phyloP scores from a whole-genome alignment of 2,113 vertebrate species.

The Coptodon rendalli region DNA sequence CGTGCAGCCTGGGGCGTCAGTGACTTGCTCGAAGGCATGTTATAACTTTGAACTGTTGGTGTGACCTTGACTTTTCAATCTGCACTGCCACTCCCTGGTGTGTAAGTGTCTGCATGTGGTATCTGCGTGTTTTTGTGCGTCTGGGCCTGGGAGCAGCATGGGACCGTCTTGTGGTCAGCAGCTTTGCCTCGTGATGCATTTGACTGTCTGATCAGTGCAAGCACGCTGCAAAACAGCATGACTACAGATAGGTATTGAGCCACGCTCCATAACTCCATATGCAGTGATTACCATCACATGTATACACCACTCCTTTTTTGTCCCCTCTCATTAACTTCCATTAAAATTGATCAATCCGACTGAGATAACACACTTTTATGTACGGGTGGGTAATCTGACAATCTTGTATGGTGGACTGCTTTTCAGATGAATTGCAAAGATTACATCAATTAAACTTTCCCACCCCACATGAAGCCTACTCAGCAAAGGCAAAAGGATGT shows the following conservation, averaged over 20 bases:
- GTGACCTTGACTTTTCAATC: not conserved
- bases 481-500: not conserved
- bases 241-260: not conserved
- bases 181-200: slow-evolving; percentile 7
- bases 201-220: not conserved
- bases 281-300: not conserved
- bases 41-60: not conserved
- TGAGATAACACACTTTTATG: not conserved
- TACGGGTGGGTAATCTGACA: not conserved
- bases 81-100: not conserved
- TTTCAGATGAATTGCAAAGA: not conserved
- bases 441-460: not conserved
- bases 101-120: not conserved
- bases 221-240: not conserved
- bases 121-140: not conserved
- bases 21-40: not conserved
- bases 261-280: not conserved
- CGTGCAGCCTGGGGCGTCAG: not conserved
- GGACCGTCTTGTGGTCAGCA: not conserved
- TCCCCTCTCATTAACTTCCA: not conserved
- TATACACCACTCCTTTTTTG: not conserved
- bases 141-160: not conserved
- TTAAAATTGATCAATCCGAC: not conserved
- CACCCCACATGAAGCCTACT: not conserved
- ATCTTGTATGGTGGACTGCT: not conserved